phyloP scores from a whole-genome alignment of 2,113 vertebrate genomes.

The Anhinga rufa region DNA sequence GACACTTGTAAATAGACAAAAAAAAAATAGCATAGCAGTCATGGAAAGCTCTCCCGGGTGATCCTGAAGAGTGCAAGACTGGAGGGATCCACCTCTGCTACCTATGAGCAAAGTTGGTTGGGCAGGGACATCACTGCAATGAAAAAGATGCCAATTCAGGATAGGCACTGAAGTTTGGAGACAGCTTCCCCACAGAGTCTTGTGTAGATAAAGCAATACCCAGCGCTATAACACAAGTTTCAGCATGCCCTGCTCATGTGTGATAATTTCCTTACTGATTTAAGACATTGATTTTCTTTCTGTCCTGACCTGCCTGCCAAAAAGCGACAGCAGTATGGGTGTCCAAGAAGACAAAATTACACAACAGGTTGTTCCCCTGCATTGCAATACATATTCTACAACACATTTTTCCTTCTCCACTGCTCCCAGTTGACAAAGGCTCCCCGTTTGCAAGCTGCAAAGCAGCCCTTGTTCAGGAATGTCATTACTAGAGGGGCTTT shows the following conservation, averaged over 20 bases:
- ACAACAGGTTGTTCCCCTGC: neutral
- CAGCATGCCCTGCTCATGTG: neutral
- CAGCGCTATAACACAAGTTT: neutral
- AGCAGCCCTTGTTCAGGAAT: slow-evolving; percentile 4
- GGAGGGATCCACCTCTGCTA: neutral
- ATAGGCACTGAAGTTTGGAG: neutral
- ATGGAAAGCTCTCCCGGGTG: neutral
- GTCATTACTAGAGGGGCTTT: slow-evolving; percentile 12
- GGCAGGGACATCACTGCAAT: neutral
- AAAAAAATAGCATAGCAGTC: neutral
- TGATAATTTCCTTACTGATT: neutral
- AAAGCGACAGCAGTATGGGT: neutral
- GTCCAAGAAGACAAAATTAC: neutral
- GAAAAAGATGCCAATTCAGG: neutral
- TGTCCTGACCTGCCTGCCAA: neutral
- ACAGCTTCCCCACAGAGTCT: neutral
- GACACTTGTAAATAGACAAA: neutral
- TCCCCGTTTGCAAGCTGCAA: neutral
- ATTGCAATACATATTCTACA: neutral
- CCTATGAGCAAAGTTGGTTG: neutral
- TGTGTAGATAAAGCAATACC: neutral
- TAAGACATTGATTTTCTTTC: fast-evolving
- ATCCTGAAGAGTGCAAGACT: neutral
- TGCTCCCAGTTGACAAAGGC: neutral
- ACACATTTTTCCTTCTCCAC: neutral